A percentile compares a stretch with the other conserved stretches of the same genome.
Evolutionary conservation across 2,888 invertebrate genomes (phyloP).

Genomic region (Apotomis turbidana): DNA sequence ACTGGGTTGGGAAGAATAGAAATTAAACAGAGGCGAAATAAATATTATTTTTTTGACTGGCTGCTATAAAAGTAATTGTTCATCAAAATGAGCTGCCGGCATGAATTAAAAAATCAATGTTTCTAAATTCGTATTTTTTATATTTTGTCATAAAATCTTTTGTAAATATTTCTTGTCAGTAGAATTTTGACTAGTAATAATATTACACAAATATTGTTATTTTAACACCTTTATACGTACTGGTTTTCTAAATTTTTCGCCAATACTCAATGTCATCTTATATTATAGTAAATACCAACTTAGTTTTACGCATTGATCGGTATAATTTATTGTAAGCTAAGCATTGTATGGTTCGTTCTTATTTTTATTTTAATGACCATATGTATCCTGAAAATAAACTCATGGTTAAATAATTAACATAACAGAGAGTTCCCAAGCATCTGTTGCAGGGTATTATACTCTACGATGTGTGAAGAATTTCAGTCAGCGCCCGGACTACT

Average conservation of each 20-base stretch:
- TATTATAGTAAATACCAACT: constrained; percentile 39
- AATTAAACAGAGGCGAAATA: constrained; percentile 23
- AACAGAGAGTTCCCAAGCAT: neutral
- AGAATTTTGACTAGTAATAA: constrained; percentile 2
- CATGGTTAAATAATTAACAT: neutral
- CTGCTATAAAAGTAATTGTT: neutral
- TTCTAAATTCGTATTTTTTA: neutral
- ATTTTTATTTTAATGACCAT: constrained; percentile 7
- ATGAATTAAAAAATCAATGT: neutral
- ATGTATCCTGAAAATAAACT: constrained; percentile 9
- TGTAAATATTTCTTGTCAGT: constrained; percentile 12
- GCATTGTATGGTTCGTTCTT: constrained; percentile 23
- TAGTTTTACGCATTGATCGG: constrained; percentile 36
- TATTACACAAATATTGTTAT: constrained; percentile 32
- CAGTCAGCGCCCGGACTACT: constrained; percentile 18
- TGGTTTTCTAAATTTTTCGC: constrained; percentile 39
- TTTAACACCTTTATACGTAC: constrained; percentile 38
- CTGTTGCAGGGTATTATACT: constrained; percentile 1
- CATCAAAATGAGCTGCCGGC: neutral
- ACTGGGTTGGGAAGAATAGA: constrained; percentile 72
- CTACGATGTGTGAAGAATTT: constrained; percentile 7
- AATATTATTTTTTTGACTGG: neutral
- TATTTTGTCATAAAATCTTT: constrained; percentile 1
- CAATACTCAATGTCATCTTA: constrained; percentile 47
- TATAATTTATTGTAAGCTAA: constrained; percentile 42